Evolutionary conservation across 2,888 invertebrate species (phyloP).

Genomic region (Listrodromus nycthemerus): DNA sequence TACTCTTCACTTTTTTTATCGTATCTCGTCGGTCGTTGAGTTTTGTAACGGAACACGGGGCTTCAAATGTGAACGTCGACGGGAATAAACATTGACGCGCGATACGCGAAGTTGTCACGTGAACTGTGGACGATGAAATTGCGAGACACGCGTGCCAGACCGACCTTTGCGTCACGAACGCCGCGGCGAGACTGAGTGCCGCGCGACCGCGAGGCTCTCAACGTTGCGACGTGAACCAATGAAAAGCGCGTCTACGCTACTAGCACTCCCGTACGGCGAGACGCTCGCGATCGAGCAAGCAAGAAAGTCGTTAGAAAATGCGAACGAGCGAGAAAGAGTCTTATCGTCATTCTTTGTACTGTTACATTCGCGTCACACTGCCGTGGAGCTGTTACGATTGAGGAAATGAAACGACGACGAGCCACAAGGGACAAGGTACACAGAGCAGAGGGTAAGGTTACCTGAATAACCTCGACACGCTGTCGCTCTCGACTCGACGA

Average conservation of each 20-base stretch:
- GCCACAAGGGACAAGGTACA: background rate
- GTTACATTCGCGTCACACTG: background rate
- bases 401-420: background rate
- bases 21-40: background rate
- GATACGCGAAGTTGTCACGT: constrained; percentile 31
- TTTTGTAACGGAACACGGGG: background rate
- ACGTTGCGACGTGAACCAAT: constrained; percentile 28
- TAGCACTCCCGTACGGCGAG: constrained; percentile 20
- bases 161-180: constrained; percentile 56
- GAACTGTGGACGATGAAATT: background rate
- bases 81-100: background rate
- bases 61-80: background rate
- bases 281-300: constrained; percentile 51
- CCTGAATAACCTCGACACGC: background rate
- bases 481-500: background rate
- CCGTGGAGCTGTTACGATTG: background rate
- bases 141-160: constrained; percentile 12
- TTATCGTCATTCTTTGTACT: background rate
- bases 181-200: constrained; percentile 67
- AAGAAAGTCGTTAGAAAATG: constrained; percentile 26
- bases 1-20: background rate
- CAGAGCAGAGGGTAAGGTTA: constrained; percentile 13
- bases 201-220: constrained; percentile 43
- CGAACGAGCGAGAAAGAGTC: background rate
- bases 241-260: constrained; percentile 29